Evolutionary conservation across 1,140 invertebrate species (phyloP).

Genomic region (Drosophila lacertosa): DNA sequence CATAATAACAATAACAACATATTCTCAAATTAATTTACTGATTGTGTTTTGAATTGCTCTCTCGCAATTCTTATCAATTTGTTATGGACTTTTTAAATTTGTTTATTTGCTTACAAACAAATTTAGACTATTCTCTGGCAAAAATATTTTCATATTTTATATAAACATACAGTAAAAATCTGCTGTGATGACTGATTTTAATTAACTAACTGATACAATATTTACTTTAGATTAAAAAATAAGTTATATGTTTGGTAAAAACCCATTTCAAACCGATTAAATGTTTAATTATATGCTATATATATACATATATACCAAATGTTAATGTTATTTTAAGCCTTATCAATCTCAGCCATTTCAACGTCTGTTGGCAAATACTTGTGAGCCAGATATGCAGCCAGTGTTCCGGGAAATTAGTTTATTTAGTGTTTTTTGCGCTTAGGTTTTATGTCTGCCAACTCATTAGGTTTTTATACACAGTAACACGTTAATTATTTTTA

Average conservation of each 20-base stretch:
- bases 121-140: neutral
- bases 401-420: neutral
- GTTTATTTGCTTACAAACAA: neutral
- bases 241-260: too few relatives aligned
- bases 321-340: constrained; percentile 8
- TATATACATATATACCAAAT: neutral
- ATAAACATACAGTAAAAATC: neutral
- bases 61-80: constrained; percentile 22
- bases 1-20: constrained; percentile 5
- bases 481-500: too few relatives aligned
- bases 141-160: neutral
- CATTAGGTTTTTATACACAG: neutral
- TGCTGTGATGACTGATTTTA: neutral
- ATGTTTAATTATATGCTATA: too few relatives aligned
- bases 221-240: neutral
- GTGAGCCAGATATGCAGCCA: neutral
- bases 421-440: neutral
- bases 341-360: neutral
- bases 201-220: too few relatives aligned
- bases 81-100: constrained; percentile 1
- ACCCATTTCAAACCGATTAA: too few relatives aligned
- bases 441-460: neutral
- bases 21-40: neutral
- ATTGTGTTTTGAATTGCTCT: constrained; percentile 5
- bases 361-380: neutral